Evolutionary conservation across 2,113 vertebrate genomes (phyloP).

Genomic region (Cyprinodon variegatus): DNA sequence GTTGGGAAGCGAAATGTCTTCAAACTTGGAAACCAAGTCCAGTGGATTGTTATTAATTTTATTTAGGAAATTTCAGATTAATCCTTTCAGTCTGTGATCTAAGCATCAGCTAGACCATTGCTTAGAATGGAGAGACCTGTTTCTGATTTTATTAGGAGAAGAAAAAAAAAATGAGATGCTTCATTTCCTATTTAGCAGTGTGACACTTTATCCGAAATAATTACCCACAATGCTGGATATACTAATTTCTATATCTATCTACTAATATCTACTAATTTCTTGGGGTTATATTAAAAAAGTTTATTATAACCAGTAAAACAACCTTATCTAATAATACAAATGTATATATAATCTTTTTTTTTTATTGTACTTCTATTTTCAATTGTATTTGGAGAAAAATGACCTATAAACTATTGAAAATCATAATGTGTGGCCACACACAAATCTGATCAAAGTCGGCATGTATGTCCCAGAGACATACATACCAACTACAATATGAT

Average conservation of each 20-base stretch:
- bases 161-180: no score
- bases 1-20: no score
- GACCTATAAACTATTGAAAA: not conserved
- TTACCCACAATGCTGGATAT: no score
- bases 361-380: not conserved
- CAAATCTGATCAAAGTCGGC: not conserved
- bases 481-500: not conserved
- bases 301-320: not conserved
- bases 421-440: not conserved
- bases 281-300: not conserved
- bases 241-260: not conserved
- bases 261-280: not conserved
- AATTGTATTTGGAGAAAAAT: not conserved
- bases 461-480: not conserved
- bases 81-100: no score
- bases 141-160: not conserved
- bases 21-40: no score
- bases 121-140: not conserved
- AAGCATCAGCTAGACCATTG: no score
- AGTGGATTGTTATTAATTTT: no score
- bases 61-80: no score
- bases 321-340: not conserved
- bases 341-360: not conserved
- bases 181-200: no score
- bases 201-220: no score